Evolutionary conservation across 1,140 invertebrate genomes (phyloP).

Genomic region (Branchinecta lindahli): DNA sequence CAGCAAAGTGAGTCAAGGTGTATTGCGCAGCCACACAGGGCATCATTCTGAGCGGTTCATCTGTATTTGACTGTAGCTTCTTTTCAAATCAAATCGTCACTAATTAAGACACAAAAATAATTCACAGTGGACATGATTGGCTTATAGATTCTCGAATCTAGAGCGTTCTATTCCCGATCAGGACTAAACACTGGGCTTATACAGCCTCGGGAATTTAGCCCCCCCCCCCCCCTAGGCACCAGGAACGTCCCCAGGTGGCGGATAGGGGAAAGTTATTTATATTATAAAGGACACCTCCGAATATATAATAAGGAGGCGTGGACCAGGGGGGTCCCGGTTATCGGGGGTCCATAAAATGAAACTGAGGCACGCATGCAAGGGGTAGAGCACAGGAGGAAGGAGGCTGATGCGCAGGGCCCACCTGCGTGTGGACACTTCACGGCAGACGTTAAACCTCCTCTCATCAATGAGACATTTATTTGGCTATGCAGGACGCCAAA

Average conservation of each 20-base stretch:
- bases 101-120: too few species aligned
- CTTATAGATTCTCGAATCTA: too few species aligned
- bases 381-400: background rate
- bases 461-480: slow-evolving; percentile 6
- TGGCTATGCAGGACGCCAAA: slow-evolving; percentile 7
- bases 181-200: too few species aligned
- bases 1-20: too few species aligned
- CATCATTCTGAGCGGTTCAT: too few species aligned
- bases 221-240: background rate
- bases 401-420: background rate
- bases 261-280: background rate
- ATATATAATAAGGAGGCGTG: background rate
- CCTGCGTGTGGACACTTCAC: background rate
- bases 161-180: too few species aligned
- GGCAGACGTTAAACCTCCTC: background rate
- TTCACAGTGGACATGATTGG: too few species aligned
- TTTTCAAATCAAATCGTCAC: too few species aligned
- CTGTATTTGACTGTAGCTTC: too few species aligned
- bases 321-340: background rate
- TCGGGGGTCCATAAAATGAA: background rate
- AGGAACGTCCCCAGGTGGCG: background rate
- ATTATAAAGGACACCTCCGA: background rate
- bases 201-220: background rate
- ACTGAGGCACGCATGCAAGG: background rate
- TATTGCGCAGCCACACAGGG: too few species aligned